Conservation (phyloP, 2,888 invertebrate species). For the Agonum fuliginosum region DNA sequence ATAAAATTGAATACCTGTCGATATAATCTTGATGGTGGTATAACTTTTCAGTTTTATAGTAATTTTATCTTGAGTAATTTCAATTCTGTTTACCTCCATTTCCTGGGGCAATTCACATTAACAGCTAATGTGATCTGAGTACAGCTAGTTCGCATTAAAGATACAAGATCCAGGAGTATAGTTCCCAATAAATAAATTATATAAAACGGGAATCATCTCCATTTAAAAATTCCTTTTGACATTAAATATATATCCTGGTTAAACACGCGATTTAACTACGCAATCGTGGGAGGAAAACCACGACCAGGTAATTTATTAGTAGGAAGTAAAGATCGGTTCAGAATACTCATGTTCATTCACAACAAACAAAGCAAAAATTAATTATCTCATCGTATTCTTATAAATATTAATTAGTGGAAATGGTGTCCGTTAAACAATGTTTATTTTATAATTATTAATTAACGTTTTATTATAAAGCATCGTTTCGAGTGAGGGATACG, state of each 20-base stretch:
- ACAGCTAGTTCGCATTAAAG: background rate
- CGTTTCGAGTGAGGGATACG: background rate
- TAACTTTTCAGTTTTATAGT: no score
- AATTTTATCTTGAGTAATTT: no score
- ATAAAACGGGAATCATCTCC: constrained; percentile 34
- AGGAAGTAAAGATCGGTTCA: constrained; percentile 32
- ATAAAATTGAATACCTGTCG: no score
- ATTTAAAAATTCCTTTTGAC: constrained; percentile 30
- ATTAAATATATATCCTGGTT: constrained; percentile 41
- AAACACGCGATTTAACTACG: constrained; percentile 18
- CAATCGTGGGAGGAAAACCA: constrained; percentile 21
- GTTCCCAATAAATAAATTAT: constrained; percentile 30
- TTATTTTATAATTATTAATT: constrained; percentile 42
- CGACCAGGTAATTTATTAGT: constrained; percentile 31
- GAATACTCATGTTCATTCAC: background rate
- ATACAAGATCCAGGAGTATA: constrained; percentile 2
- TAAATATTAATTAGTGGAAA: constrained; percentile 39
- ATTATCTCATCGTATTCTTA: constrained; percentile 25
- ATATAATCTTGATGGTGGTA: no score
- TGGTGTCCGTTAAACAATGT: constrained; percentile 12
- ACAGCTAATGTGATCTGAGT: background rate
- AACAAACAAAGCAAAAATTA: constrained; percentile 27
- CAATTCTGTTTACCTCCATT: no score
- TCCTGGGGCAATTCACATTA: background rate
- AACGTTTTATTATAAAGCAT: constrained; percentile 14